A percentile compares a stretch with the other conserved stretches of the same genome.
These are phyloP conservation scores for Julus scandinavius DNA, from an alignment of 2,888 invertebrate genomes.

Conservation along the genomic window DNA sequence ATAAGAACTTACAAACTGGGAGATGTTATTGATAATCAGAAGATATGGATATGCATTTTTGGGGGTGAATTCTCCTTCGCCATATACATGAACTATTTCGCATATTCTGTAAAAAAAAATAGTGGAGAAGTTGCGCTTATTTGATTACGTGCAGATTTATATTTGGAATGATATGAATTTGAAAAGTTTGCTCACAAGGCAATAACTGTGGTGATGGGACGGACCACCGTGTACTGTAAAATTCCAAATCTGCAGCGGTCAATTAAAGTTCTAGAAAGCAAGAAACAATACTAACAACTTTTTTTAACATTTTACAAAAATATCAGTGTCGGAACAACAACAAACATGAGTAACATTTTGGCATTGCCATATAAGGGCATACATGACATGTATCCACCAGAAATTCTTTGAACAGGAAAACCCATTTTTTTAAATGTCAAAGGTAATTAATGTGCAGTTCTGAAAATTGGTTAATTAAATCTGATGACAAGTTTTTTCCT, in stretches of 20 bases:
- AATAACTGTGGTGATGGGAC: conserved; percentile 88
- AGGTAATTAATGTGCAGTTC: background rate
- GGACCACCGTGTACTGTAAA: conserved; percentile 90
- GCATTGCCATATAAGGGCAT: background rate
- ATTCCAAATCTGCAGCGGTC: conserved; percentile 97
- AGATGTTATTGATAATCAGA: conserved; percentile 86
- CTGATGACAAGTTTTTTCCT: background rate
- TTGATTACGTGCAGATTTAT: background rate
- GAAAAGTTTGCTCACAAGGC: conserved; percentile 77
- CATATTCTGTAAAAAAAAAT: conserved; percentile 75
- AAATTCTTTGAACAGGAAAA: background rate
- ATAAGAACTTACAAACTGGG: conserved; percentile 78
- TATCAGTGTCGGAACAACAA: too few species aligned
- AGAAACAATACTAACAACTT: conserved; percentile 60
- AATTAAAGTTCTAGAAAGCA: conserved; percentile 78
- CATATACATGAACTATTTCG: conserved; percentile 84
- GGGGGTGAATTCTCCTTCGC: conserved; percentile 89
- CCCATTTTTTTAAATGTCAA: background rate
- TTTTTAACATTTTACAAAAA: background rate
- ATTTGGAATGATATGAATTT: background rate
- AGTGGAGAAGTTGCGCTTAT: background rate
- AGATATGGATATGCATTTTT: conserved; percentile 90
- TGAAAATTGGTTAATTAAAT: background rate
- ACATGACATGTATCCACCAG: background rate
- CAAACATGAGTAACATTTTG: too few species aligned